Percentiles rank a stretch among this genome's conserved stretches.
These are phyloP conservation scores for Drosophila falleni DNA, from an alignment of 2,888 invertebrate species.

Conservation along the genomic window DNA sequence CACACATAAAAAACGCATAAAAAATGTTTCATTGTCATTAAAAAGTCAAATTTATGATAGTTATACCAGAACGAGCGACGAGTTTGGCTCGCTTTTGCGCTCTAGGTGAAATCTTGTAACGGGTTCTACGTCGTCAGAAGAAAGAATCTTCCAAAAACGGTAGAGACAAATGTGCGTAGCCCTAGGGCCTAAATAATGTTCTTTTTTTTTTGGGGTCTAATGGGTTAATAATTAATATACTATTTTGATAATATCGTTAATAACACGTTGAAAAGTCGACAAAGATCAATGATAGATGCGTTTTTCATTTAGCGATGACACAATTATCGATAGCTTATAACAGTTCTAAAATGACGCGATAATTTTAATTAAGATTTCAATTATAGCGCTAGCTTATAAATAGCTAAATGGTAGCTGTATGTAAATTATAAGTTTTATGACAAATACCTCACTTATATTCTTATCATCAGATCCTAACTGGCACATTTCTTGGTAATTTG, in stretches of 20 bases:
- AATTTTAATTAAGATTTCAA: constrained; percentile 30
- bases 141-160: constrained; percentile 63
- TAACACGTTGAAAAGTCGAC: constrained; percentile 29
- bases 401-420: neutral
- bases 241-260: constrained; percentile 32
- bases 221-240: constrained; percentile 69
- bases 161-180: constrained; percentile 46
- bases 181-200: constrained; percentile 20
- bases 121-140: constrained; percentile 40
- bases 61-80: constrained; percentile 46
- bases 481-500: neutral
- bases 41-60: constrained; percentile 77
- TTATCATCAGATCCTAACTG: neutral
- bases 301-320: constrained; percentile 55
- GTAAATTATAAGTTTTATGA: neutral
- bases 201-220: constrained; percentile 50
- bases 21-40: constrained; percentile 74
- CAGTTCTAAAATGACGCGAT: constrained; percentile 28
- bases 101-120: constrained; percentile 68
- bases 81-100: constrained; percentile 54
- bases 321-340: constrained; percentile 52
- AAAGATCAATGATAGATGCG: constrained; percentile 55
- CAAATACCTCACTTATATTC: neutral
- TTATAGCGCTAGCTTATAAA: constrained; percentile 10
- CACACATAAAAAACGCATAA: constrained; percentile 76